These are phyloP conservation scores for Emydura subglobosa DNA, from an alignment of 2,113 vertebrate species.

Conservation along the genomic window DNA sequence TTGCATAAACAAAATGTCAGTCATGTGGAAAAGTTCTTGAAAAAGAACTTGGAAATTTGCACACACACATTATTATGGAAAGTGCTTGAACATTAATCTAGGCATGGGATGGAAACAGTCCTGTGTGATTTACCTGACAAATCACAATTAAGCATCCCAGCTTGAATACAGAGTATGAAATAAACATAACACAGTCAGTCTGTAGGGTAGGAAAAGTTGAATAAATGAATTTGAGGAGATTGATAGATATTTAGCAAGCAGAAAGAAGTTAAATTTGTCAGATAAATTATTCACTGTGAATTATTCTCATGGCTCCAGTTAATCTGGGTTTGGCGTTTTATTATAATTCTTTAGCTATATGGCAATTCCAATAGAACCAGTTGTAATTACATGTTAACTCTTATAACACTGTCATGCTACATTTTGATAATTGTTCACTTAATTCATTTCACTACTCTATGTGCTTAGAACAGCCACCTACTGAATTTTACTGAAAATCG, in stretches of 20 bases:
- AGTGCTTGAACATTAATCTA: neutral
- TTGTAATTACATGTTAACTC: neutral
- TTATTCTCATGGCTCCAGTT: neutral
- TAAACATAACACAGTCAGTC: neutral
- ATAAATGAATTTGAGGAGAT: neutral
- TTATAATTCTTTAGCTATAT: neutral
- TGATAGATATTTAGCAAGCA: neutral
- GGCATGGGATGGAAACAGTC: neutral
- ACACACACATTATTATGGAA: neutral
- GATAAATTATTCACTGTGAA: conserved; percentile 7
- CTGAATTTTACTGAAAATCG: neutral
- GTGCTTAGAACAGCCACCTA: neutral
- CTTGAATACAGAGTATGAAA: neutral
- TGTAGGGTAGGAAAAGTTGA: neutral
- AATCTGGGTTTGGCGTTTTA: neutral
- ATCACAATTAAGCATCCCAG: neutral
- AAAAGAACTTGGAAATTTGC: neutral
- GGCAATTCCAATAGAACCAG: neutral
- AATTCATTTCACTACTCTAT: neutral
- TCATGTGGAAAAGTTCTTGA: neutral
- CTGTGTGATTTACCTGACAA: neutral
- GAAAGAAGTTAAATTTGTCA: neutral
- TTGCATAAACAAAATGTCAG: neutral
- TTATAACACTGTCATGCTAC: neutral
- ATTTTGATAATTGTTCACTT: neutral